Base-by-base conservation (phyloP, 2,113 vertebrate genomes). In the Willisornis vidua region DNA sequence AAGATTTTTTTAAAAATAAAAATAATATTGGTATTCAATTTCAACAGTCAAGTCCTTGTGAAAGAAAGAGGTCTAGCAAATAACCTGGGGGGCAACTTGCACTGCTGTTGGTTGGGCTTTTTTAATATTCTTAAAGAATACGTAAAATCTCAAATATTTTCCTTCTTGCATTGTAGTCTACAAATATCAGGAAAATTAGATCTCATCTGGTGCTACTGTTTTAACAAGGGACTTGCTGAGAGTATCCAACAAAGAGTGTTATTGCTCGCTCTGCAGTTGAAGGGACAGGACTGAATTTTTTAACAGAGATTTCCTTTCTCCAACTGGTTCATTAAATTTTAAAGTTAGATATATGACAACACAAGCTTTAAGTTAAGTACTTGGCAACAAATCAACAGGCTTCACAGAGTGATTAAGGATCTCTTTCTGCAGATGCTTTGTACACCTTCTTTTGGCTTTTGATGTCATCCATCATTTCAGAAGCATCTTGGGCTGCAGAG, bases 301-400 rank as follows among this genome's bases (percentile, higher is more conserved):
- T 63, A 86, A 49, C 9, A 63, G 57, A 83, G 29, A 81, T 90
- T 77, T 92, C 80, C 83, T 67, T 81, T 68, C 80, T 75, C 65
- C 61, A 81, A 75, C 55, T 25, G 33, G 29, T 41, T 86, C 73
- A n/a, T 93, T 85, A 74, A 73, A 80, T 70, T 57, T 93, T 94
- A 58, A 93, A 85, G 72, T 88, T 35, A 81, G 72, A 84, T 82
- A 61, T 59, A 65, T 45, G 85, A 52, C 58, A 89, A 82, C 57
- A 72, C 14, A 57, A 93, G 48, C 65, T 90, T 84, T 84, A 86
- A 73, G 62, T 90, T 87, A 82, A 93, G 76, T 29, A 71, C 52
- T 26, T 65, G 58, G 81, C 87, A 89, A 92, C 76, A 89, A 96
- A 93, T 85, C 89, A 94, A 89, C 81, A 65, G 62, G 39, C 81